phyloP scores from a whole-genome alignment of 2,113 vertebrate genomes.

The Glareola pratincola region DNA sequence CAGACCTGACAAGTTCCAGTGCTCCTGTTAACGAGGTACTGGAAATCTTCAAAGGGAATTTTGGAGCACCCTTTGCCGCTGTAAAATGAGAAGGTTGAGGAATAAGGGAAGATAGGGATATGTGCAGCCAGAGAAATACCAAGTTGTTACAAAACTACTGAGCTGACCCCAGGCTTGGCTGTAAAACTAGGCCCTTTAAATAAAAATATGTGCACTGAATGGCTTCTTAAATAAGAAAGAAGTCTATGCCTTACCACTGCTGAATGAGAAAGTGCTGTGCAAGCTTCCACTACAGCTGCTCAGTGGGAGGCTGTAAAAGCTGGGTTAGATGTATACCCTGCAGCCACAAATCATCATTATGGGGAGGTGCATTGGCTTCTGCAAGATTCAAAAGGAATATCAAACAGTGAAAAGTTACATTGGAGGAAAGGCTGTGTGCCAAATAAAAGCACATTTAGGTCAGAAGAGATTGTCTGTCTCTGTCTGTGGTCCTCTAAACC shows the following conservation, averaged over 20 bases:
- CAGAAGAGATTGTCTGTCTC: neutral
- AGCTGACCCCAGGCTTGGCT: neutral
- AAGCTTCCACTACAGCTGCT: neutral
- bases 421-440: neutral
- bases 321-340: neutral
- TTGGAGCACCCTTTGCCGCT: neutral
- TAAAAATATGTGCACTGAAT: neutral
- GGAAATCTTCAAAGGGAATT: neutral
- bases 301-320: neutral
- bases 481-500: neutral
- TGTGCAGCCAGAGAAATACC: neutral
- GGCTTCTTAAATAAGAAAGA: neutral
- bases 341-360: neutral
- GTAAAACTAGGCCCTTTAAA: neutral
- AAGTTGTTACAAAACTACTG: neutral
- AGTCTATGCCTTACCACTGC: neutral
- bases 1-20: neutral
- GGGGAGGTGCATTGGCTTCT: neutral
- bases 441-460: neutral
- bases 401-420: neutral
- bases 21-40: neutral
- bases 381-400: neutral
- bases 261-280: neutral
- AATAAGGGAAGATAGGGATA: neutral
- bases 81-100: neutral